These are phyloP conservation scores for Lacerta viridis DNA, from an alignment of 2,797 vertebrate genomes.

Conservation along the genomic window DNA sequence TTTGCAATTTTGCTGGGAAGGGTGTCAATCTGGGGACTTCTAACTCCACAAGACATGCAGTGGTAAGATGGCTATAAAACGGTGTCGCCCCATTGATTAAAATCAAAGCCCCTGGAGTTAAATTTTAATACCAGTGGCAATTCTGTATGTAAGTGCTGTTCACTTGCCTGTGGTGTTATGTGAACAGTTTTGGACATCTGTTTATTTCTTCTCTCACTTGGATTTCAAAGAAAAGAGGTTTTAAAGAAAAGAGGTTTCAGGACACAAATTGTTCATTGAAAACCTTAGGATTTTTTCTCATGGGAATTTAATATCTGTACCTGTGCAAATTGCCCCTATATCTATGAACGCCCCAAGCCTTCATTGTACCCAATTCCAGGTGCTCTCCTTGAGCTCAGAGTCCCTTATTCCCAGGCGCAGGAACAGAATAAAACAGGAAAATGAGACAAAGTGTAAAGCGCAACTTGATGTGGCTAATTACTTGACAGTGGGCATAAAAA, in stretches of 20 bases:
- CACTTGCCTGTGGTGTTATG: not conserved
- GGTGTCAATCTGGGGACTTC: slow-evolving; percentile 7
- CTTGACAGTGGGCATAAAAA: slow-evolving; percentile 60
- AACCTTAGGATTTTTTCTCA: not conserved
- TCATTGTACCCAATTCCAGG: not conserved
- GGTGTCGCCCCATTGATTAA: not conserved
- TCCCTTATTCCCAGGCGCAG: rapidly evolving
- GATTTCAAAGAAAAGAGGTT: not conserved
- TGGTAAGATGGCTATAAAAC: not conserved
- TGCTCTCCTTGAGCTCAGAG: not conserved
- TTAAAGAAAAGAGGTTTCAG: slow-evolving; percentile 1
- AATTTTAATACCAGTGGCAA: not conserved
- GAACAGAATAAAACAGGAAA: slow-evolving; percentile 19
- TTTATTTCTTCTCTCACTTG: not conserved
- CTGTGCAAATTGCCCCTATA: not conserved
- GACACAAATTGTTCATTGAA: not conserved
- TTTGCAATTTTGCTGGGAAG: not conserved
- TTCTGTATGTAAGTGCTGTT: slow-evolving; percentile 7
- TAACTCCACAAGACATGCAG: not conserved
- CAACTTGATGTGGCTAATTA: slow-evolving; percentile 53
- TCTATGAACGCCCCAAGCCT: slow-evolving; percentile 8
- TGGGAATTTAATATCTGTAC: slow-evolving; percentile 13
- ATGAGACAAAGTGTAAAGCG: not conserved
- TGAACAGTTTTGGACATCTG: not conserved
- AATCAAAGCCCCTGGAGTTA: slow-evolving; percentile 20